Evolutionary conservation across 2,113 vertebrate genomes (phyloP).

Genomic region (Arvicanthis niloticus): DNA sequence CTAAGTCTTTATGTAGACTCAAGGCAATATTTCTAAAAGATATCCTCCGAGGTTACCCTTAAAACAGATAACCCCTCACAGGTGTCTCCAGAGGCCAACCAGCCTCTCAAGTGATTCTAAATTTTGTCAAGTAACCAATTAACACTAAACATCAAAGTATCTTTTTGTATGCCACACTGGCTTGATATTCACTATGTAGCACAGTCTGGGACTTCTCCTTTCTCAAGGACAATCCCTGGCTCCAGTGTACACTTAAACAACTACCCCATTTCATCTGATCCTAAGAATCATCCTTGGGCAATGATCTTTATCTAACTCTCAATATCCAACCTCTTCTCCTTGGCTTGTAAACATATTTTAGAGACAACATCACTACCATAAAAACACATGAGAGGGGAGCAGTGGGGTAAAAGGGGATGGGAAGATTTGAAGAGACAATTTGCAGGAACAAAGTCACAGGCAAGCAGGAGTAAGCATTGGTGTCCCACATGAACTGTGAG

Average conservation of each 20-base stretch:
- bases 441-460: too few relatives aligned
- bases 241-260: not conserved
- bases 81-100: not conserved
- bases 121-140: not conserved
- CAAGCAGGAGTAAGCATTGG: not conserved
- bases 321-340: not conserved
- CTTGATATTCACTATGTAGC: not conserved
- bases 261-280: not conserved
- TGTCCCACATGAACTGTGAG: not conserved
- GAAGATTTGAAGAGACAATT: not conserved
- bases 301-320: not conserved
- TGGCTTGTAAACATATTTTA: not conserved
- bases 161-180: not conserved
- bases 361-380: not conserved
- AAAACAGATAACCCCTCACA: not conserved
- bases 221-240: not conserved
- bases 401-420: not conserved
- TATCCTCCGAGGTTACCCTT: not conserved
- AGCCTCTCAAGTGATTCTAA: not conserved
- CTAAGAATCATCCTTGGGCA: not conserved
- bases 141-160: not conserved
- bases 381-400: not conserved
- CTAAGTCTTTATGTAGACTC: not conserved
- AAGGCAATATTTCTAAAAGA: not conserved
- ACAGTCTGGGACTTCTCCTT: not conserved